Conservation (phyloP, 2,797 vertebrate species). For the Rousettus madagascariensis region DNA sequence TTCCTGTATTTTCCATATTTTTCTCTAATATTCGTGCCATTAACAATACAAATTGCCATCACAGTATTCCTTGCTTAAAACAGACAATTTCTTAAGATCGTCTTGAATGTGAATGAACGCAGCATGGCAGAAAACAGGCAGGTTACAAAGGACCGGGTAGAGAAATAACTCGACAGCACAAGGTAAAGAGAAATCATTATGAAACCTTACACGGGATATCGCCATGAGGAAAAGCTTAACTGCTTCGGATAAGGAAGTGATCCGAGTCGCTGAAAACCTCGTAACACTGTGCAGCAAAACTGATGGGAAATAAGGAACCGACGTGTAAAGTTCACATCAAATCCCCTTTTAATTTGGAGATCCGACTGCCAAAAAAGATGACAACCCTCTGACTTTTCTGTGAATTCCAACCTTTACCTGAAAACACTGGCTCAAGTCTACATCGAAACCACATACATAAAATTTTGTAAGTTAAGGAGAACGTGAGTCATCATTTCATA, state of each 20-base stretch:
- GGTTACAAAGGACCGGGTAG: background rate
- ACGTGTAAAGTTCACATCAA: background rate
- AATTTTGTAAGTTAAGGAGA: background rate
- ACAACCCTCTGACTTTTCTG: background rate
- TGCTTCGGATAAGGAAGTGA: background rate
- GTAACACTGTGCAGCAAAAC: background rate
- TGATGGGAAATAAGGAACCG: background rate
- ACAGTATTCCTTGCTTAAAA: background rate
- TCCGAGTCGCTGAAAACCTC: background rate
- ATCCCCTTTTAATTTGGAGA: background rate
- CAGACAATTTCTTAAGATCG: background rate
- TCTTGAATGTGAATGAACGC: background rate
- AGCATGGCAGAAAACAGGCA: background rate
- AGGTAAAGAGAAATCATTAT: background rate
- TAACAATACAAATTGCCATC: constrained; percentile 31
- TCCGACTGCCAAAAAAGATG: background rate
- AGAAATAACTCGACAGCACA: background rate
- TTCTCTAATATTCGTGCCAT: background rate
- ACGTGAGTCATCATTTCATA: background rate
- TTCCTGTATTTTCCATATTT: background rate
- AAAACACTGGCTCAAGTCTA: background rate
- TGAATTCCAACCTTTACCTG: background rate
- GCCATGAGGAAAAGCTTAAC: background rate
- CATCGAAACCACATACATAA: background rate
- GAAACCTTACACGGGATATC: background rate